These are phyloP conservation scores for Odontocolon sp. DNA, from an alignment of 2,888 invertebrate genomes.

Conservation along the genomic window DNA sequence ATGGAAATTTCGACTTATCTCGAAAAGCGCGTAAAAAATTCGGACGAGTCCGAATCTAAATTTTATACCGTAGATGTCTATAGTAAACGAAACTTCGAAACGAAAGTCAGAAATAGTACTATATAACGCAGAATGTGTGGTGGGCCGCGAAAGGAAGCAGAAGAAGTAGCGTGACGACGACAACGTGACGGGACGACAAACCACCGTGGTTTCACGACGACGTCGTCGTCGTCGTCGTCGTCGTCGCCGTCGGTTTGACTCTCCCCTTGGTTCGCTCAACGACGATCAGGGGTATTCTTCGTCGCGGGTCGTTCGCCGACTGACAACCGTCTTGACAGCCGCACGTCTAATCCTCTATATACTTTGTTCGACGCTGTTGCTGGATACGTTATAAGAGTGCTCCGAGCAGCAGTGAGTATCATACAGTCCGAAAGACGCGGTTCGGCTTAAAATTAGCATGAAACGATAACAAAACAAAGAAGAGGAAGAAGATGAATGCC, in stretches of 20 bases:
- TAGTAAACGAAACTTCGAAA: constrained; percentile 26
- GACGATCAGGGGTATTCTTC: constrained; percentile 45
- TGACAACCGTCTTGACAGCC: constrained; percentile 61
- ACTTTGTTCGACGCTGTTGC: constrained; percentile 44
- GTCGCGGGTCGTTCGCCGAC: constrained; percentile 55
- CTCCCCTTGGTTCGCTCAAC: constrained; percentile 15
- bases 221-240: constrained; percentile 43
- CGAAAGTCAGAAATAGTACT: constrained; percentile 11
- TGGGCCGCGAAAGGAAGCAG: constrained; percentile 59
- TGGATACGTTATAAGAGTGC: background rate
- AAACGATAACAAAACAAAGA: no score
- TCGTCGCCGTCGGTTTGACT: constrained; percentile 21
- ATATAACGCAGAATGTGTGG: constrained; percentile 9
- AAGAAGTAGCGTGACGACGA: constrained; percentile 67
- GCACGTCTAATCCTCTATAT: constrained; percentile 46
- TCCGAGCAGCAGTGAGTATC: background rate
- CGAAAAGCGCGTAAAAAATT: background rate
- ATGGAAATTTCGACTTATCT: background rate
- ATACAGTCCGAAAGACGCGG: background rate
- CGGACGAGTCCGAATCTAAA: background rate
- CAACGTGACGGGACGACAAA: constrained; percentile 69
- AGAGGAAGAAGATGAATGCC: no score
- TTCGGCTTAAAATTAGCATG: no score
- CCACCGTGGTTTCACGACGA: constrained; percentile 58
- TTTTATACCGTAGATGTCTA: background rate